These are phyloP conservation scores for Labeo catla DNA, from an alignment of 2,113 vertebrate species.

Conservation along the genomic window DNA sequence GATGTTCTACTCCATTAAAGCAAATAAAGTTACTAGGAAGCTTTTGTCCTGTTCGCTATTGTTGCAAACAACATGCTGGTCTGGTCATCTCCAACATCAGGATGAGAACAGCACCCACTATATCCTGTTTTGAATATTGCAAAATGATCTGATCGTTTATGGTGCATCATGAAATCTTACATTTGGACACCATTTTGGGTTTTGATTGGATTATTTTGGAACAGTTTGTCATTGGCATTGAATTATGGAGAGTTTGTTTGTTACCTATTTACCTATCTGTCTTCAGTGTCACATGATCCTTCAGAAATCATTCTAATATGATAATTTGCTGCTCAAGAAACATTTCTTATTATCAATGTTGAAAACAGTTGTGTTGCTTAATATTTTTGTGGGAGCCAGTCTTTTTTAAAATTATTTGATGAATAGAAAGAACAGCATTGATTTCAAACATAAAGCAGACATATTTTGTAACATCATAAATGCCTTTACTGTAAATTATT, in stretches of 20 bases:
- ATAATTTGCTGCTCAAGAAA: too few species aligned
- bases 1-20: conserved; percentile 19
- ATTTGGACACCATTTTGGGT: not conserved
- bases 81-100: conserved; percentile 9
- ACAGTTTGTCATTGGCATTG: not conserved
- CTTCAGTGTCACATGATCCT: too few species aligned
- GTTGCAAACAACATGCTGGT: conserved; percentile 6
- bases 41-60: conserved; percentile 34
- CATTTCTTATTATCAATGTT: too few species aligned
- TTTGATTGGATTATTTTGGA: not conserved
- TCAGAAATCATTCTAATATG: too few species aligned
- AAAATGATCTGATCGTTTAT: not conserved
- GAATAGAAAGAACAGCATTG: too few species aligned
- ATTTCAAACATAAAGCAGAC: too few species aligned
- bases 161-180: not conserved
- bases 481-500: too few species aligned
- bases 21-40: conserved; percentile 30
- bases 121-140: conserved; percentile 21
- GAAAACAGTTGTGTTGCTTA: too few species aligned
- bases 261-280: too few species aligned
- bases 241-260: not conserved
- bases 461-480: too few species aligned
- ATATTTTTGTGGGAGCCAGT: too few species aligned
- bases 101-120: not conserved
- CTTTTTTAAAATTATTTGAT: too few species aligned